These are phyloP conservation scores for Drosophila rellima DNA, from an alignment of 2,888 invertebrate species.

Conservation along the genomic window DNA sequence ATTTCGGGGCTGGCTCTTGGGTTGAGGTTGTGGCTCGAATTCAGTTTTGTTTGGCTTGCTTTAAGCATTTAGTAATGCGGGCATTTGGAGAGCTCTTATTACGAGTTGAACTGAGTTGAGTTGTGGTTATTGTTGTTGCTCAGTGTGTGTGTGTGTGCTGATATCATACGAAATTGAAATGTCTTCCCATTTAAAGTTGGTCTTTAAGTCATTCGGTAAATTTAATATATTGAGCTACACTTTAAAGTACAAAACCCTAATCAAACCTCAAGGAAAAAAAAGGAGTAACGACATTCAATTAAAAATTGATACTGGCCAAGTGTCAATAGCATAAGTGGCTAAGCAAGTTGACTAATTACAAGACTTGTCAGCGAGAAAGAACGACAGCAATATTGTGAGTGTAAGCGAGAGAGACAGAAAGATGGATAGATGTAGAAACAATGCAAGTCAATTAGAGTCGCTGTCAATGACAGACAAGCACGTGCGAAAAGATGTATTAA, in stretches of 20 bases:
- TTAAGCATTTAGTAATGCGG: conserved; percentile 50
- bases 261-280: conserved; percentile 26
- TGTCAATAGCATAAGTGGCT: conserved; percentile 70
- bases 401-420: conserved; percentile 10
- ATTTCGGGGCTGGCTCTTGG: neutral
- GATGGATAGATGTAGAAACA: conserved; percentile 30
- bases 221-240: too few relatives aligned
- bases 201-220: too few relatives aligned
- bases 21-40: neutral
- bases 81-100: conserved; percentile 29
- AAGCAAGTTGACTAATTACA: conserved; percentile 69
- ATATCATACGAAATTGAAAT: conserved; percentile 1
- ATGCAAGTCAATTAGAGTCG: conserved; percentile 68
- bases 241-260: conserved; percentile 27
- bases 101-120: conserved; percentile 17
- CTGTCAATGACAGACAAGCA: conserved; percentile 59
- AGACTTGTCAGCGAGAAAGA: conserved; percentile 34
- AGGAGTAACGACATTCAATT: conserved; percentile 48
- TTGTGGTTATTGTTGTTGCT: conserved; percentile 26
- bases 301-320: conserved; percentile 52
- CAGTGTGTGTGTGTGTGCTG: conserved; percentile 1
- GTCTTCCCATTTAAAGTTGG: neutral
- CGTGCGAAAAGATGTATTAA: conserved; percentile 2
- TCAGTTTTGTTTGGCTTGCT: conserved; percentile 25
- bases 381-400: neutral